These are phyloP conservation scores for Tenthredo notha DNA, from an alignment of 2,888 invertebrate species.

Conservation along the genomic window DNA sequence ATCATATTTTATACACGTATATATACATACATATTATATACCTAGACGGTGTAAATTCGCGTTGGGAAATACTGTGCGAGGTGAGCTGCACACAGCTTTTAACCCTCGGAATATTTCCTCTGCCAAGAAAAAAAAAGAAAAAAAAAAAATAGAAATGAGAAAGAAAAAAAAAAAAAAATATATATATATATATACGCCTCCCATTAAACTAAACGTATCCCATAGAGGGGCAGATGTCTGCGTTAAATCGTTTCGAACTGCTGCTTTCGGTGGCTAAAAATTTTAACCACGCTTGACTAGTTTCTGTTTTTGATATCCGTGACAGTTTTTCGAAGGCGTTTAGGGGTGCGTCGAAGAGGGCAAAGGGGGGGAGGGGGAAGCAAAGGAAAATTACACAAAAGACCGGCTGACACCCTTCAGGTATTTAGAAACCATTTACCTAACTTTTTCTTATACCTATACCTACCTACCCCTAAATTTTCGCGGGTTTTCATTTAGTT, in stretches of 20 bases:
- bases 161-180: neutral
- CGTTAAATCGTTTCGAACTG: constrained; percentile 32
- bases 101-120: neutral
- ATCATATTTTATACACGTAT: neutral
- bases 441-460: too few species aligned
- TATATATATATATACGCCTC: too few species aligned
- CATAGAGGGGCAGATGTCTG: constrained; percentile 19
- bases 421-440: constrained; percentile 16
- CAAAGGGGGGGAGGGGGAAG: too few species aligned
- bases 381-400: neutral
- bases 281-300: constrained; percentile 23
- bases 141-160: neutral
- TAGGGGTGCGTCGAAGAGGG: neutral
- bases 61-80: neutral
- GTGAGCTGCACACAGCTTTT: neutral
- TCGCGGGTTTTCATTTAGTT: too few species aligned
- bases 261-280: neutral
- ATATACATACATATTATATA: neutral
- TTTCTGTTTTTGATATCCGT: constrained; percentile 46
- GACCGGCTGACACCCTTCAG: neutral
- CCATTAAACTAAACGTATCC: constrained; percentile 20
- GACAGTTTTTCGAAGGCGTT: constrained; percentile 38
- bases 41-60: neutral
- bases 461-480: too few species aligned
- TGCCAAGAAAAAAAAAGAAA: constrained; percentile 2